phyloP scores from a whole-genome alignment of 2,113 vertebrate genomes.

The Stomatorhinus ivindoensis region DNA sequence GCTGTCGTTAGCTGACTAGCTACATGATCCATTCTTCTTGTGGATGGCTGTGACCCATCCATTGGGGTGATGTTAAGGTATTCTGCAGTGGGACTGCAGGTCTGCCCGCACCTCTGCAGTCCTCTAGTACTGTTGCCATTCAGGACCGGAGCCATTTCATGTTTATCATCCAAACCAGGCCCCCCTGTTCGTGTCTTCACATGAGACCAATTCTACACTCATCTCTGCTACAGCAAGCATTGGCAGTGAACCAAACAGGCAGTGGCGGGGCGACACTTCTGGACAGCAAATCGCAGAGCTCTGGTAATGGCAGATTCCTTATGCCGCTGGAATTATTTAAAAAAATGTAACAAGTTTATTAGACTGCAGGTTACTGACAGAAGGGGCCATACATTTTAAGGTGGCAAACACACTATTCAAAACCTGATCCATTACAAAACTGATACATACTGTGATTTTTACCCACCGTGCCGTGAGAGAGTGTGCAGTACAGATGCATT shows the following conservation, averaged over 20 bases:
- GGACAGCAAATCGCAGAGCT: neutral
- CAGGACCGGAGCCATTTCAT: neutral
- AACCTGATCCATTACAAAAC: neutral
- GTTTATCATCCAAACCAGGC: neutral
- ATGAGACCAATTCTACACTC: neutral
- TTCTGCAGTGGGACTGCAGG: neutral
- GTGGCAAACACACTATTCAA: neutral
- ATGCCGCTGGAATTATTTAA: neutral
- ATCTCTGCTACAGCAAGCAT: neutral
- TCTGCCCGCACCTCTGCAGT: neutral
- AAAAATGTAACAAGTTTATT: neutral
- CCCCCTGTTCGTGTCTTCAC: neutral
- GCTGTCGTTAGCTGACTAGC: neutral
- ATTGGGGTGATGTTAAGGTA: neutral
- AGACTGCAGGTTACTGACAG: neutral
- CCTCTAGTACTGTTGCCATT: neutral
- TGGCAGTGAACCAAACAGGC: neutral
- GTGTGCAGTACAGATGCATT: neutral
- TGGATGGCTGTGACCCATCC: neutral
- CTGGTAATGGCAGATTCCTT: neutral
- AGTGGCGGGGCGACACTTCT: neutral
- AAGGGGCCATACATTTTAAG: neutral
- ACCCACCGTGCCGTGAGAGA: neutral
- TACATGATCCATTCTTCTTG: neutral
- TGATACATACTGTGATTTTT: neutral